These are phyloP conservation scores for Gordius sp. DNA, from an alignment of 2,888 invertebrate species.

Conservation along the genomic window DNA sequence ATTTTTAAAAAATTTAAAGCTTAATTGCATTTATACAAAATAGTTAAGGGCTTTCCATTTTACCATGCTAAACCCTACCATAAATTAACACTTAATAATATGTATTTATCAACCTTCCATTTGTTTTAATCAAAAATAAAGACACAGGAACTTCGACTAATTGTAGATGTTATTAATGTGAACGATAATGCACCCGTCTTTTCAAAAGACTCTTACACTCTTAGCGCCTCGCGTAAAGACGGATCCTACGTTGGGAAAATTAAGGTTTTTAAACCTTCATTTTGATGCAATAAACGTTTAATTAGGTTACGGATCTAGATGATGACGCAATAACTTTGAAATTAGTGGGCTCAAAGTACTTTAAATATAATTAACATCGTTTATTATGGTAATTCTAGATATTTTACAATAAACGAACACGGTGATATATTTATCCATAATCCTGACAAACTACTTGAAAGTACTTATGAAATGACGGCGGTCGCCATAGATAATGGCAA, in stretches of 20 bases:
- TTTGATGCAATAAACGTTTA: neutral
- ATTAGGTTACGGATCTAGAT: neutral
- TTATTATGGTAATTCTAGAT: neutral
- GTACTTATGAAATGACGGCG: neutral
- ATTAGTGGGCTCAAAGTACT: neutral
- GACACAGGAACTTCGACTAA: neutral
- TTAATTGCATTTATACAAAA: too few species aligned
- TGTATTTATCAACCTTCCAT: too few species aligned
- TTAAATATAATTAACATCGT: neutral
- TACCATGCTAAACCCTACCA: too few species aligned
- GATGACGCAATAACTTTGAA: neutral
- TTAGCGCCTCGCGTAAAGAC: neutral
- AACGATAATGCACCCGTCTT: constrained; percentile 10
- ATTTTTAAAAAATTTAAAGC: too few species aligned
- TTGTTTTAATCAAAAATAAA: neutral
- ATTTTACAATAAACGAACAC: constrained; percentile 3
- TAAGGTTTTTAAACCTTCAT: neutral
- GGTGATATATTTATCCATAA: neutral
- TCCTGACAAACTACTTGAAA: neutral
- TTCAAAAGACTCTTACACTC: neutral
- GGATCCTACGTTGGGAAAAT: neutral
- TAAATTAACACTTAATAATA: too few species aligned
- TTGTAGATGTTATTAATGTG: neutral
- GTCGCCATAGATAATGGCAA: constrained; percentile 6
- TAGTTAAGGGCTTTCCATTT: too few species aligned